A percentile compares a stretch with the other conserved stretches of the same genome.
phyloP scores from a whole-genome alignment of 2,113 vertebrate genomes.

The Eclectus roratus region DNA sequence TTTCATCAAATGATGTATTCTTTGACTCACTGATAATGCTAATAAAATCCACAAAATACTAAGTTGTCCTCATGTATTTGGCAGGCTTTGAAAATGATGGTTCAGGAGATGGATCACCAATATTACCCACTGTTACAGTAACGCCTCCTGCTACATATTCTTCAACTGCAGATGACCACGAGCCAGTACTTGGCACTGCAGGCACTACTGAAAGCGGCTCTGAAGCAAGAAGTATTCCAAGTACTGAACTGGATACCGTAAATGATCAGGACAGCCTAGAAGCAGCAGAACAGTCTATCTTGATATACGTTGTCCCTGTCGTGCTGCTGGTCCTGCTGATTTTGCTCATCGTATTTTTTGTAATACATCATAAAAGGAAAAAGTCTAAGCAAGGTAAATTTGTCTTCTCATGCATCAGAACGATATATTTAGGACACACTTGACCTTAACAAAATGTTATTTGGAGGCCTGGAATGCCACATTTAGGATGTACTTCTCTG shows the following conservation, averaged over 20 bases:
- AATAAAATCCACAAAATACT: neutral
- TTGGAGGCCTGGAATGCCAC: neutral
- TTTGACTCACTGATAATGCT: neutral
- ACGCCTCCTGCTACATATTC: neutral
- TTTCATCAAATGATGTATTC: neutral
- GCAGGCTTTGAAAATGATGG: neutral
- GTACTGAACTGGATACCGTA: neutral
- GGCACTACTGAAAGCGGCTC: neutral
- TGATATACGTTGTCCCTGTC: slow-evolving; percentile 57
- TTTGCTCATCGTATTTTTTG: slow-evolving; percentile 16
- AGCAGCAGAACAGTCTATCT: neutral
- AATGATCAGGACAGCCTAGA: neutral
- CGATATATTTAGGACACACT: neutral
- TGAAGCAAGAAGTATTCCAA: neutral
- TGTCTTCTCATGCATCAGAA: neutral
- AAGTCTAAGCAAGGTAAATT: slow-evolving; percentile 74
- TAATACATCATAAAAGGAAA: slow-evolving; percentile 55
- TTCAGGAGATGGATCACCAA: slow-evolving; percentile 1
- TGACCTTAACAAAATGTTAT: neutral
- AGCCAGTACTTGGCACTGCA: neutral
- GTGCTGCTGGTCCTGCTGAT: slow-evolving; percentile 58
- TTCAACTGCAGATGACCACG: accelerated
- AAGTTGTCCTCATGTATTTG: neutral
- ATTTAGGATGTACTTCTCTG: neutral
- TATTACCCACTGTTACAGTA: neutral